These are phyloP conservation scores for Agrilus planipennis DNA, from an alignment of 1,140 invertebrate genomes.

Conservation along the genomic window DNA sequence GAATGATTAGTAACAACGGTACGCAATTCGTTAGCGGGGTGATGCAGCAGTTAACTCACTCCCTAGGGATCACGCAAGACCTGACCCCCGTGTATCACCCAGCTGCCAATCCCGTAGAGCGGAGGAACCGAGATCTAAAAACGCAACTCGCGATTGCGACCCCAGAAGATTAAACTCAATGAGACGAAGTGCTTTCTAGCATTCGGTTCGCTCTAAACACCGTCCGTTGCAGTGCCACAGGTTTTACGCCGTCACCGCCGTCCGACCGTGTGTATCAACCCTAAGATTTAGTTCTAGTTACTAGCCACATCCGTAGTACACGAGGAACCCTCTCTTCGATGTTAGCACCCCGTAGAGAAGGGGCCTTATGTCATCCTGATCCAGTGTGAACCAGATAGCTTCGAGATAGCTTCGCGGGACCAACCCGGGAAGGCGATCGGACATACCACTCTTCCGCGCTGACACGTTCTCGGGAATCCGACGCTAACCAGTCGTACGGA, in stretches of 20 bases:
- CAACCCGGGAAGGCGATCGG: slow-evolving; percentile 3
- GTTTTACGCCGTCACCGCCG: neutral
- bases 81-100: too few relatives aligned
- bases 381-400: slow-evolving; percentile 15
- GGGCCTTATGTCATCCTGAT: slow-evolving; percentile 26
- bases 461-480: neutral
- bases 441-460: slow-evolving; percentile 4
- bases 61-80: too few relatives aligned
- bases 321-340: slow-evolving; percentile 21
- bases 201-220: too few relatives aligned
- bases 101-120: too few relatives aligned
- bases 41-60: too few relatives aligned
- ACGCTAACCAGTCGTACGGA: too few relatives aligned
- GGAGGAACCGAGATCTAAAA: too few relatives aligned
- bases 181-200: too few relatives aligned
- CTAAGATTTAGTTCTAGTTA: slow-evolving; percentile 23
- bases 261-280: slow-evolving; percentile 14
- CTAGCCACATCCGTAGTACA: slow-evolving; percentile 23
- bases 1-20: too few relatives aligned
- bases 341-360: slow-evolving; percentile 26
- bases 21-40: too few relatives aligned
- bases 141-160: too few relatives aligned
- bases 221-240: neutral
- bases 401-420: slow-evolving; percentile 13
- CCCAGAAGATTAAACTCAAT: too few relatives aligned